Conservation (phyloP, 2,113 vertebrate genomes). For the Ondatra zibethicus region DNA sequence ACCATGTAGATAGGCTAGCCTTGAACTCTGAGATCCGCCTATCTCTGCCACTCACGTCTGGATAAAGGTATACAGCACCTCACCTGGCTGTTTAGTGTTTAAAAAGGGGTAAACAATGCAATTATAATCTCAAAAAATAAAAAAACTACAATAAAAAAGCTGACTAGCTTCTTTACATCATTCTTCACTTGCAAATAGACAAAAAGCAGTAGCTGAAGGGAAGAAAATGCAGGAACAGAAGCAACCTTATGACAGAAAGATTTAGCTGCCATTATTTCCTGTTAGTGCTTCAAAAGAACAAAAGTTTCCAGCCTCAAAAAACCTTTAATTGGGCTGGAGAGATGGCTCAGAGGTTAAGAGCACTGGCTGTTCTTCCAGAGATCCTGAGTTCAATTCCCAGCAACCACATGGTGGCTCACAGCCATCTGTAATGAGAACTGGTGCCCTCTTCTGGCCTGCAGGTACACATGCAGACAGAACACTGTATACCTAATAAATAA, state of each 20-base stretch:
- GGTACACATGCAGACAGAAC: too few relatives aligned
- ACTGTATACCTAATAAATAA: too few relatives aligned
- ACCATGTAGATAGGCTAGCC: neutral
- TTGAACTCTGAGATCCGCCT: neutral
- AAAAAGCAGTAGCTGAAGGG: neutral
- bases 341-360: too few relatives aligned
- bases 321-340: too few relatives aligned
- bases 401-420: too few relatives aligned
- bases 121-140: neutral
- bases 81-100: neutral
- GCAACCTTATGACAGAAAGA: neutral
- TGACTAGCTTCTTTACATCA: neutral
- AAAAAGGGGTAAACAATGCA: neutral
- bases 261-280: neutral
- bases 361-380: too few relatives aligned
- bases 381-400: too few relatives aligned
- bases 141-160: neutral
- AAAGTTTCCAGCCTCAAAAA: neutral
- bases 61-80: neutral
- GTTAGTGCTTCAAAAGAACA: neutral
- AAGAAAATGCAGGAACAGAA: neutral
- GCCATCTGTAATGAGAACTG: too few relatives aligned
- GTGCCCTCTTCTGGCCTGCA: too few relatives aligned
- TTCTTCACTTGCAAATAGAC: neutral
- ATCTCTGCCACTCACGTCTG: neutral